phyloP scores from a whole-genome alignment of 1,140 invertebrate genomes.

The Oncopeltus fasciatus region DNA sequence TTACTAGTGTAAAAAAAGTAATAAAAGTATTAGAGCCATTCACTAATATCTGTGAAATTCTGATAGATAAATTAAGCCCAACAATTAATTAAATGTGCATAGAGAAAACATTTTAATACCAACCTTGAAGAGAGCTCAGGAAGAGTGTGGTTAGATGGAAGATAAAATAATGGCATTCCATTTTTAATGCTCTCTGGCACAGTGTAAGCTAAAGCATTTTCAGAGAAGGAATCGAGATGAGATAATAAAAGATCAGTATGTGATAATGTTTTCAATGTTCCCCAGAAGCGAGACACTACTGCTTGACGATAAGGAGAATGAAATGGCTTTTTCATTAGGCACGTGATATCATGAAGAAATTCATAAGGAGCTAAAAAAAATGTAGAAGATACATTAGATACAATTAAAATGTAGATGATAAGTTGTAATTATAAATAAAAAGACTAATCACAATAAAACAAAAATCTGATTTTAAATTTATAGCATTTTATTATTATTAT shows the following conservation, averaged over 20 bases:
- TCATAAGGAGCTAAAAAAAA: slow-evolving; percentile 51
- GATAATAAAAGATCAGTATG: slow-evolving; percentile 53
- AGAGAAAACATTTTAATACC: too few relatives aligned
- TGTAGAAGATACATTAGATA: too few relatives aligned
- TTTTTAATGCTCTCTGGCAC: slow-evolving; percentile 57
- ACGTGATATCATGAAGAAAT: slow-evolving; percentile 66
- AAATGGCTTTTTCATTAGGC: slow-evolving; percentile 47
- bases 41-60: too few relatives aligned
- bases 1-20: too few relatives aligned
- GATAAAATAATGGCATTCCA: slow-evolving; percentile 59
- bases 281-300: slow-evolving; percentile 57
- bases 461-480: too few relatives aligned
- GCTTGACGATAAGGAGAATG: slow-evolving; percentile 52
- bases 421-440: too few relatives aligned
- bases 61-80: too few relatives aligned
- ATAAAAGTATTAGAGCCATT: too few relatives aligned
- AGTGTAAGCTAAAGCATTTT: slow-evolving; percentile 46
- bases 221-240: slow-evolving; percentile 57
- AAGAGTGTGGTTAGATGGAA: slow-evolving; percentile 37
- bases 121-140: slow-evolving; percentile 37
- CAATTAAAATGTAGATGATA: too few relatives aligned
- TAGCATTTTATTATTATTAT: too few relatives aligned
- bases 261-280: slow-evolving; percentile 42
- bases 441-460: too few relatives aligned
- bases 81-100: too few relatives aligned